phyloP scores from a whole-genome alignment of 2,113 vertebrate species.

The Coptodon bakossiorum region DNA sequence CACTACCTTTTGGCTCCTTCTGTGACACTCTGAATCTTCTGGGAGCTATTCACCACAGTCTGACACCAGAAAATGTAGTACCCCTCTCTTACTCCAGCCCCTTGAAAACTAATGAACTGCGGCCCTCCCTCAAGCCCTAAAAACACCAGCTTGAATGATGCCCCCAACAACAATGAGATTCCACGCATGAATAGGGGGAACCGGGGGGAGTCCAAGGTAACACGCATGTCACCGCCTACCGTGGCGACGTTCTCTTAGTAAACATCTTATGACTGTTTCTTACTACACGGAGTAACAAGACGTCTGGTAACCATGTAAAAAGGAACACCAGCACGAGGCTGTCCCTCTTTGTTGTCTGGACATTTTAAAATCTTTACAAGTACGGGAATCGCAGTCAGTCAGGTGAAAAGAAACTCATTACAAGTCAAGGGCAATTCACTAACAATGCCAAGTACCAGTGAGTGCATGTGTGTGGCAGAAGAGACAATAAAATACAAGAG shows the following conservation, averaged over 20 bases:
- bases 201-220: slow-evolving; percentile 62
- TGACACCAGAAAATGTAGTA: slow-evolving; percentile 52
- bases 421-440: slow-evolving; percentile 57
- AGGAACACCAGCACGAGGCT: slow-evolving; percentile 25
- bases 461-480: slow-evolving; percentile 16
- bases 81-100: slow-evolving; percentile 26
- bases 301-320: slow-evolving; percentile 57
- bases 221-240: slow-evolving; percentile 46
- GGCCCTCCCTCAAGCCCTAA: slow-evolving; percentile 63
- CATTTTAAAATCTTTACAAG: slow-evolving; percentile 69
- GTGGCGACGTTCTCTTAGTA: slow-evolving; percentile 46
- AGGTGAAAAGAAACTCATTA: slow-evolving; percentile 44
- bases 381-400: slow-evolving; percentile 62
- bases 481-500: background rate
- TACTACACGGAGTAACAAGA: slow-evolving; percentile 31
- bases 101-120: slow-evolving; percentile 57
- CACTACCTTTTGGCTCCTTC: slow-evolving; percentile 14
- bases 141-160: slow-evolving; percentile 68
- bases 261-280: slow-evolving; percentile 57
- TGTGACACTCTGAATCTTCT: slow-evolving; percentile 31
- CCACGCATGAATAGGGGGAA: slow-evolving; percentile 62
- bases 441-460: background rate
- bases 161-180: slow-evolving; percentile 71
- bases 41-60: slow-evolving; percentile 8
- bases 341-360: slow-evolving; percentile 54